Percentiles rank a stretch among this genome's conserved stretches.
Conservation (phyloP, 2,113 vertebrate species). For the Callionymus lyra region DNA sequence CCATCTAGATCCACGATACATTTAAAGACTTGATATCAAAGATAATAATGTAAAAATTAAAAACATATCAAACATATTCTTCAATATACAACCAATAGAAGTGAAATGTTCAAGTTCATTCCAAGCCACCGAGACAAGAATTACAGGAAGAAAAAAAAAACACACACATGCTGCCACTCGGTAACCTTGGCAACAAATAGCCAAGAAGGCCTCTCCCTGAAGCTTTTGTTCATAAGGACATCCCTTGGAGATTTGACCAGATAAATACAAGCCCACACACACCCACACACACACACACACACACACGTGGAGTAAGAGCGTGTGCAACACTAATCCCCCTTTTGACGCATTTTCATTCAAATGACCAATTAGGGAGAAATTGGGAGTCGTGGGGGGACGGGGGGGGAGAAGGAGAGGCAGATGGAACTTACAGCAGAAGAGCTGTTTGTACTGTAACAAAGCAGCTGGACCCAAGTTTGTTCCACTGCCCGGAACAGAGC, state of each 20-base stretch:
- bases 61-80: no score
- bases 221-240: constrained; percentile 62
- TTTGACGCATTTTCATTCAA: constrained; percentile 48
- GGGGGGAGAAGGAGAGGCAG: constrained; percentile 12
- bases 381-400: constrained; percentile 9
- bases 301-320: constrained; percentile 11
- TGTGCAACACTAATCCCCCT: constrained; percentile 31
- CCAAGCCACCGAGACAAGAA: constrained; percentile 3
- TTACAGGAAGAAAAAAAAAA: constrained; percentile 21
- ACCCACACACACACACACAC: constrained; percentile 29
- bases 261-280: constrained; percentile 33
- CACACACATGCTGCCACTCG: constrained; percentile 29
- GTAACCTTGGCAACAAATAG: constrained; percentile 60
- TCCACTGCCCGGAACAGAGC: neutral
- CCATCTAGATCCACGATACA: no score
- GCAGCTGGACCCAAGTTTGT: constrained; percentile 9
- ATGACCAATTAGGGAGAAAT: constrained; percentile 38
- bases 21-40: no score
- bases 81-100: no score
- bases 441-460: constrained; percentile 6
- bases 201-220: constrained; percentile 41
- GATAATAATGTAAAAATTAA: no score
- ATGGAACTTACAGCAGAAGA: neutral
- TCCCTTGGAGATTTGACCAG: constrained; percentile 43
- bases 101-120: no score